Evolutionary conservation across 2,888 invertebrate species (phyloP), one percentile per base, ranked within the genome.

Genomic region (Athalia circularis): DNA sequence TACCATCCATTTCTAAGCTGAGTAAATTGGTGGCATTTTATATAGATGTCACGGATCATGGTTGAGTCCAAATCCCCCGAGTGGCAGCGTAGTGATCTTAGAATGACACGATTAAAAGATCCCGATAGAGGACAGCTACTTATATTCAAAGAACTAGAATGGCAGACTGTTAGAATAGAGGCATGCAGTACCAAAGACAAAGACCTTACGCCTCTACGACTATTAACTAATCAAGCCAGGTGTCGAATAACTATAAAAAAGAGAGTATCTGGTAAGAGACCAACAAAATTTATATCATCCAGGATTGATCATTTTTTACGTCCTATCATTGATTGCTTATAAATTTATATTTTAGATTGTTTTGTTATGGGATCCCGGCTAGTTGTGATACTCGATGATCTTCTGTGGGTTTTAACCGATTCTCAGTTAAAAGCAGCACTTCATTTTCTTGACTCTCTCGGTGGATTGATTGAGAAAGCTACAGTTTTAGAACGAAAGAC

Each of bases 231-330:
- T 91, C 97, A 97, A 90, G 97, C 98, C 59, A 95, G 96, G 89
- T 98, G 99, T 90, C 93, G 98, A 79, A 97, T 99, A 80, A 97
- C 97, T 45, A 96, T 99, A 86, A 98, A 99, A 90, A 99, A 99
- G 91, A 94, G 96, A 87, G 91, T 98, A 76, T 94, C 95, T 86
- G 97, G 97, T 97, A 88, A 82, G 79, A 79, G 65, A 13, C n/a
- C 13, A 52, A 68, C 29, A 6, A 52, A 52, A 13, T 7, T 13
- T 43, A 29, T 29, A 4, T 0, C 4, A 3, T 47, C 15, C 50
- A 50, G 13, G 43, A 15, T 65, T 65, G 11, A 0, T 11, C 9
- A 50, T 11, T 29, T 29, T 4, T n/a, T 47, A 15, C 7, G 5
- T 64, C 47, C 29, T 48, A 47, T 3, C n/a, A 13, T 59, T 72